Conservation (phyloP, 30 jellyfish, hydroid and myxozoan genomes). For the Chrysaora quinquecirrha region DNA sequence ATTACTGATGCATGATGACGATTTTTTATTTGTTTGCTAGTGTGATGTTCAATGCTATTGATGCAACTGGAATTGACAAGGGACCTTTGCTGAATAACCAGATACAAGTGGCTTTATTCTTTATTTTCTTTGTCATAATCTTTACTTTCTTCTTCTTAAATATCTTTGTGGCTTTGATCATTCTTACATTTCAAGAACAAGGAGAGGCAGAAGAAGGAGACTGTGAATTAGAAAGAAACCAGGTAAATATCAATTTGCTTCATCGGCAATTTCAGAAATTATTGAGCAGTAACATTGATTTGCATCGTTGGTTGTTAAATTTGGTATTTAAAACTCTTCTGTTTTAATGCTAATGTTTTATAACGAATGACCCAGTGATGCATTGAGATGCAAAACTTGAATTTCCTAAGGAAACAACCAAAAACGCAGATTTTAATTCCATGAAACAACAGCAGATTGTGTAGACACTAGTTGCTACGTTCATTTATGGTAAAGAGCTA, state of each 20-base stretch:
- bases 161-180: slow-evolving; percentile 97
- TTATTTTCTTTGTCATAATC: slow-evolving; percentile 93
- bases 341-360: too few relatives aligned
- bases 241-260: slow-evolving; percentile 57
- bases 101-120: slow-evolving; percentile 94
- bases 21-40: too few relatives aligned
- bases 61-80: slow-evolving; percentile 91
- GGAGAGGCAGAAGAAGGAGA: slow-evolving; percentile 99
- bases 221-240: slow-evolving; percentile 97
- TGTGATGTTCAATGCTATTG: slow-evolving; percentile 98
- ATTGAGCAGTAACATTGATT: neutral
- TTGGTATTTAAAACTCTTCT: too few relatives aligned
- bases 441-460: too few relatives aligned
- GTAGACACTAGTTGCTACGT: too few relatives aligned
- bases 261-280: neutral
- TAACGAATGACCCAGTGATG: too few relatives aligned
- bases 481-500: too few relatives aligned
- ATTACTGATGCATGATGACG: too few relatives aligned
- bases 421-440: too few relatives aligned
- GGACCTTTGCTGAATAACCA: slow-evolving; percentile 98
- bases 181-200: slow-evolving; percentile 98
- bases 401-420: too few relatives aligned
- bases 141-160: slow-evolving; percentile 98
- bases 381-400: too few relatives aligned
- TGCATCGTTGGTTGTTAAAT: too few relatives aligned